Base-by-base conservation (phyloP, 2,888 invertebrate genomes). In the Dioctria linearis region DNA sequence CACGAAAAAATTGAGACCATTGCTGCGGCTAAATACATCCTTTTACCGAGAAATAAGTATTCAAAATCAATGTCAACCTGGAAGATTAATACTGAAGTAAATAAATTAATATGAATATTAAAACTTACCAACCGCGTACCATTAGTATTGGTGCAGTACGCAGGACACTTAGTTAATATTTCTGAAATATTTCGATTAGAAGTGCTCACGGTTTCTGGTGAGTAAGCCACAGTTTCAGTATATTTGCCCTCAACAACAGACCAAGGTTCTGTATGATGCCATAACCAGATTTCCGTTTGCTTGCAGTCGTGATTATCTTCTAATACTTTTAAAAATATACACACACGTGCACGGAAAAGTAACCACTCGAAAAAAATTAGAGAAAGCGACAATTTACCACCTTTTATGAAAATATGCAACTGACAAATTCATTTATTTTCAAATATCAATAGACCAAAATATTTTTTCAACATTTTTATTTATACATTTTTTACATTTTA, bases 41-140 rank as follows among this genome's bases (percentile, higher is more conserved):
- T 5, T 61, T 37, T 25, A 11, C 13, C 61, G 61, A n/a, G 61
- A 8, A 13, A 5, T 13, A 61, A 25, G 13, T 3, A 13, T 3
- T 61, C 61, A 25, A 61, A 61, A 61, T 61, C 61, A 25, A 61
- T 13, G 61, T 61, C 61, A 61, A 61, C 13, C 61, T 61, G 25
- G 11, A 61, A 61, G 2, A 61, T 61, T 61, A 61, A 61, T 13
- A 61, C 13, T 61, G 25, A 25, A 61, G 37, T 6, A 5, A 13
- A 3, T 13, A 13, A 25, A 3, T 37, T 13, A 25, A 25, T 61
- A 61, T 61, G 8, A 61, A 61, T 61, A 3, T 61, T n/a, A 61
- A 37, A 61, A 5, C 61, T 61, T 61, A 61, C 61, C 8, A 46
- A 46, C 5, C 46, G 46, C 5, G 46, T 8, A 46, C 46, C 4